Percentiles rank a stretch among this genome's conserved stretches.
phyloP scores from a whole-genome alignment of 2,797 vertebrate species.

The Sebastes umbrosus region DNA sequence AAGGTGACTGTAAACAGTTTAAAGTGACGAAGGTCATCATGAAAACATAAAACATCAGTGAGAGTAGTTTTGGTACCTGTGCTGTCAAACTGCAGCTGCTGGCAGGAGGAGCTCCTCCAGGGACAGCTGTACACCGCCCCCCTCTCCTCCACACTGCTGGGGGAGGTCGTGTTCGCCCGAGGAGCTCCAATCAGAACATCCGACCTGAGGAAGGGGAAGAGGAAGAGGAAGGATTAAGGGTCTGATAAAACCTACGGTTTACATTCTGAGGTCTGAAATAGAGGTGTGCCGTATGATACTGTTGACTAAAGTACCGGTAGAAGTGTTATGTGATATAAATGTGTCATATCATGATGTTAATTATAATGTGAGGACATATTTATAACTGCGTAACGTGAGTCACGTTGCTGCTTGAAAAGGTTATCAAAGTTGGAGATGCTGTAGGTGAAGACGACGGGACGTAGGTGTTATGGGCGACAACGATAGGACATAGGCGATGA shows the following conservation, averaged over 20 bases:
- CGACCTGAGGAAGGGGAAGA: conserved; percentile 55
- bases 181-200: conserved; percentile 82
- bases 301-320: neutral
- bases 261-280: neutral
- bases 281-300: neutral
- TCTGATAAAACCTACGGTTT: neutral
- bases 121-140: conserved; percentile 83
- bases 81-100: conserved; percentile 75
- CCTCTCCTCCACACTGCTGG: conserved; percentile 70
- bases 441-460: no score
- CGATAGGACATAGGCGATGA: no score
- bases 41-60: neutral
- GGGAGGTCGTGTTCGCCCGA: conserved; percentile 71
- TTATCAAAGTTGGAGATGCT: no score
- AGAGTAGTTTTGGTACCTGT: conserved; percentile 60
- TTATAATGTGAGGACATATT: no score
- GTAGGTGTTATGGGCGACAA: no score
- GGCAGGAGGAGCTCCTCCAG: conserved; percentile 67
- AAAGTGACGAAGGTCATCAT: neutral
- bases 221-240: neutral
- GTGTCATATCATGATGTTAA: neutral
- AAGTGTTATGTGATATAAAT: neutral
- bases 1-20: neutral
- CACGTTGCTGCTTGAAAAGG: no score
- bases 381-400: no score